phyloP scores from a whole-genome alignment of 2,113 vertebrate species.

The Fulmarus glacialis region DNA sequence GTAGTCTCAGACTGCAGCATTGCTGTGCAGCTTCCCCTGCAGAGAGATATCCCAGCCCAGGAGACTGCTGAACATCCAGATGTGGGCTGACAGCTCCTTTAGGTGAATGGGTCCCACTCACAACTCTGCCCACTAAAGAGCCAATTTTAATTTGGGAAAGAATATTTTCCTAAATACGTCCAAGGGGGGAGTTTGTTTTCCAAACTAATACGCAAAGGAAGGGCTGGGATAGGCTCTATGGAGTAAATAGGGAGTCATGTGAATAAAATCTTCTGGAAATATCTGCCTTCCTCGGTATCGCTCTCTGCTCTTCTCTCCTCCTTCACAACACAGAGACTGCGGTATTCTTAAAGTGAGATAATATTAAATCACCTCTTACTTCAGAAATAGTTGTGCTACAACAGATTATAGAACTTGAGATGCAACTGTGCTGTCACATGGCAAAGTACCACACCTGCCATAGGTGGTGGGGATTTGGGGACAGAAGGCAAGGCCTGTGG shows the following conservation, averaged over 20 bases:
- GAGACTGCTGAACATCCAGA: background rate
- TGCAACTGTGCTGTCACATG: background rate
- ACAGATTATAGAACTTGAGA: background rate
- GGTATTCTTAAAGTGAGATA: background rate
- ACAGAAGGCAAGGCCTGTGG: background rate
- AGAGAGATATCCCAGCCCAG: background rate
- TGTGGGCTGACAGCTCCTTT: background rate
- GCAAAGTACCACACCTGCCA: background rate
- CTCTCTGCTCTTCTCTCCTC: background rate
- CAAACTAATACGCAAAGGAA: background rate
- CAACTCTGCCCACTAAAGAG: background rate
- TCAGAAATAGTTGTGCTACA: background rate
- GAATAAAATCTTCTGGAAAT: background rate
- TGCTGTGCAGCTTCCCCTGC: background rate
- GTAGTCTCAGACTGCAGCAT: background rate
- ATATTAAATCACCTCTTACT: background rate
- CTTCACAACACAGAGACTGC: background rate
- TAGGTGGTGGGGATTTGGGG: background rate
- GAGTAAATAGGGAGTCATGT: background rate
- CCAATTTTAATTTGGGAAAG: background rate
- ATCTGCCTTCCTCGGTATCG: accelerated
- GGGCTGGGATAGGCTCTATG: background rate
- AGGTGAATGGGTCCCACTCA: background rate
- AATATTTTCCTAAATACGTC: background rate
- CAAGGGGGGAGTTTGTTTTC: background rate